phyloP scores from a whole-genome alignment of 2,888 invertebrate species.

The Yponomeuta sedellus region DNA sequence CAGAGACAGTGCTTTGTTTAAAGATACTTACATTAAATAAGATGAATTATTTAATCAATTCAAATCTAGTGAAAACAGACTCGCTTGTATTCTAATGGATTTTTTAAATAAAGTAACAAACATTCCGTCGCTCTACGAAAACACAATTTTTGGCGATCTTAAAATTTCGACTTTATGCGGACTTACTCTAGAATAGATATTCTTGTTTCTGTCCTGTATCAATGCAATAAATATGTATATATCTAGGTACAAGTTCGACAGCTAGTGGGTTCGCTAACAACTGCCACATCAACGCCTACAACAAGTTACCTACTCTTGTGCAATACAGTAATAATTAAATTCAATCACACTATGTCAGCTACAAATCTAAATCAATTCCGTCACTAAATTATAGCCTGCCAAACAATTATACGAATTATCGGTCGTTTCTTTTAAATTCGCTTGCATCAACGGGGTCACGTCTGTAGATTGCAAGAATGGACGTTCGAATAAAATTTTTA shows the following conservation, averaged over 20 bases:
- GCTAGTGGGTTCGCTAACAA: conserved; percentile 27
- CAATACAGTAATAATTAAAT: conserved; percentile 43
- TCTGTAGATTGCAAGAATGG: neutral
- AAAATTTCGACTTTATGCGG: too few relatives aligned
- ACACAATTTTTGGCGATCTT: too few relatives aligned
- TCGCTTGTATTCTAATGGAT: too few relatives aligned
- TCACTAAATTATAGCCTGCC: conserved; percentile 16
- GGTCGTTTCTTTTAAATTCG: conserved; percentile 7
- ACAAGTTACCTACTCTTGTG: conserved; percentile 31
- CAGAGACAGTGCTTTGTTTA: neutral
- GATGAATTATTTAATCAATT: too few relatives aligned
- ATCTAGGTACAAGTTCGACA: neutral
- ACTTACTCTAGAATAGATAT: too few relatives aligned
- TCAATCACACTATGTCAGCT: conserved; percentile 38
- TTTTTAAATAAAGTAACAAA: too few relatives aligned
- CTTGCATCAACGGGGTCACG: neutral
- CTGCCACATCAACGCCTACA: conserved; percentile 15
- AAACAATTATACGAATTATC: conserved; percentile 6
- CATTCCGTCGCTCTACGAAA: too few relatives aligned
- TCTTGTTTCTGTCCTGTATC: too few relatives aligned
- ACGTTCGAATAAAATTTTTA: neutral
- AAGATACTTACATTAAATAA: neutral
- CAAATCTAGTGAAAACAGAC: too few relatives aligned
- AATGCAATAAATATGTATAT: too few relatives aligned
- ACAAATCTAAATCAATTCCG: conserved; percentile 49